Conservation (phyloP, 2,888 invertebrate species). For the Epinotia nisella region DNA sequence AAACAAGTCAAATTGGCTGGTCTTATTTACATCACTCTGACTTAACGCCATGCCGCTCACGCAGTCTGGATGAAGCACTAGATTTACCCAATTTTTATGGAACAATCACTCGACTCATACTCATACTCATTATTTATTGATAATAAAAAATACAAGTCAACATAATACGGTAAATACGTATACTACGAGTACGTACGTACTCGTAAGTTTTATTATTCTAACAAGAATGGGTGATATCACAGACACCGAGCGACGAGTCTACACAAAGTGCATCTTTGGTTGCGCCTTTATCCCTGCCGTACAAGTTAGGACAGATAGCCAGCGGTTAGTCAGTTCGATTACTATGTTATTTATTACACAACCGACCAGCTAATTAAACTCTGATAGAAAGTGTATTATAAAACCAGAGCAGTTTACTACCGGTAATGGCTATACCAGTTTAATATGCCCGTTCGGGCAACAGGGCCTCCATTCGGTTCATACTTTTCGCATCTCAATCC, state of each 20-base stretch:
- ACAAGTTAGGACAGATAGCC: slow-evolving; percentile 37
- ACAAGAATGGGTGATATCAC: too few species aligned
- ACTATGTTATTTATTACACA: slow-evolving; percentile 55
- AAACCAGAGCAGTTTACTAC: slow-evolving; percentile 49
- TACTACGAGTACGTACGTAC: too few species aligned
- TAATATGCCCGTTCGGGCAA: not conserved
- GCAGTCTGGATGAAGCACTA: too few species aligned
- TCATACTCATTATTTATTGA: too few species aligned
- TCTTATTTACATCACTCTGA: too few species aligned
- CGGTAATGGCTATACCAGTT: slow-evolving; percentile 28
- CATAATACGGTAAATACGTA: too few species aligned
- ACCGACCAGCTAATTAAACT: slow-evolving; percentile 55
- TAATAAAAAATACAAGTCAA: too few species aligned
- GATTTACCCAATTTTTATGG: too few species aligned
- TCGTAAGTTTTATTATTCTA: too few species aligned
- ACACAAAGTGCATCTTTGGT: not conserved
- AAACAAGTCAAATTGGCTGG: too few species aligned
- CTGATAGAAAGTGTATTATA: slow-evolving; percentile 49
- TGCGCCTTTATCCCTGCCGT: slow-evolving; percentile 4
- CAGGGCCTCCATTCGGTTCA: not conserved
- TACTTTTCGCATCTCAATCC: not conserved
- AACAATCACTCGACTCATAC: too few species aligned
- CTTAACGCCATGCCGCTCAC: too few species aligned
- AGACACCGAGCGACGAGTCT: slow-evolving; percentile 4
- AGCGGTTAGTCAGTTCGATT: slow-evolving; percentile 54